Conservation (phyloP, 2,797 vertebrate genomes). For the Thamnophis elegans region DNA sequence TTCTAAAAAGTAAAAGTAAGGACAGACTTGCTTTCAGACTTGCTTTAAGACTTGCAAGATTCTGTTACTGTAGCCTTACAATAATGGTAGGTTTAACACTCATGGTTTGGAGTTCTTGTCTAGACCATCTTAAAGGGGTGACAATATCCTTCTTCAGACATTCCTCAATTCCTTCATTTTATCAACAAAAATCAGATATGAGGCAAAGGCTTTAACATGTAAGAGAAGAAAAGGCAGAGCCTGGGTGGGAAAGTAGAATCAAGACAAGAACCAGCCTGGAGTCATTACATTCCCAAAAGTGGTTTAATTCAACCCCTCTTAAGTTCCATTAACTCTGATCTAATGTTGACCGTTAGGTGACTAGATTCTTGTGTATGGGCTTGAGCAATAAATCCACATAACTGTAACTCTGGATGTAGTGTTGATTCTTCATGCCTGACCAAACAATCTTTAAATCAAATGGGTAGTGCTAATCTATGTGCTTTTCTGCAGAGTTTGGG, state of each 20-base stretch:
- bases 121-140: background rate
- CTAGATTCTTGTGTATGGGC: background rate
- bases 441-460: background rate
- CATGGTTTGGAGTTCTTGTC: background rate
- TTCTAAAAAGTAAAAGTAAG: background rate
- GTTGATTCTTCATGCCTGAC: background rate
- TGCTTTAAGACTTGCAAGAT: background rate
- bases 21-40: background rate
- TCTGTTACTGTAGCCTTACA: background rate
- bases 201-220: background rate
- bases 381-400: background rate
- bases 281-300: too few species aligned
- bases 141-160: accelerated
- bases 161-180: background rate
- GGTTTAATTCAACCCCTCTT: too few species aligned
- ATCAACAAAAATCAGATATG: too few species aligned
- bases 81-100: background rate
- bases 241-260: too few species aligned
- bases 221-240: too few species aligned
- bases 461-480: background rate
- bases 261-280: too few species aligned
- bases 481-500: background rate
- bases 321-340: background rate
- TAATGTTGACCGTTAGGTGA: background rate
- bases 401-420: background rate